phyloP scores from a whole-genome alignment of 2,888 invertebrate species.

The Lithophane leautieri region DNA sequence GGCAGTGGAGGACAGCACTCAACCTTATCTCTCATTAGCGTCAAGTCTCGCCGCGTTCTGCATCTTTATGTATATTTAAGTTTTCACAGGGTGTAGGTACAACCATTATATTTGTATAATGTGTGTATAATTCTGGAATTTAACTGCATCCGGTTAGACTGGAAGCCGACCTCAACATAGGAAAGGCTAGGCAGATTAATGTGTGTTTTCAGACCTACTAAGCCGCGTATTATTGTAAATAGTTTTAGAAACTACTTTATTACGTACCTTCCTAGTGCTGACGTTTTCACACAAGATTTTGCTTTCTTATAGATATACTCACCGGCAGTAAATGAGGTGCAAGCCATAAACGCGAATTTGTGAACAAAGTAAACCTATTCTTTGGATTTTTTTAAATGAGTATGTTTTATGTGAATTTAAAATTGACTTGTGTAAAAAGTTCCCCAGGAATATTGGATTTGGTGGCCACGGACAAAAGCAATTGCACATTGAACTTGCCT shows the following conservation, averaged over 20 bases:
- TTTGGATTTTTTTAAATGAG: too few species aligned
- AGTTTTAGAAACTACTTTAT: neutral
- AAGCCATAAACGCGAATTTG: neutral
- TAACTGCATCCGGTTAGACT: too few species aligned
- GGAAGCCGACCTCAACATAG: too few species aligned
- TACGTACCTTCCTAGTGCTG: too few species aligned
- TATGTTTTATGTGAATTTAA: neutral
- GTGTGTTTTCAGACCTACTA: neutral
- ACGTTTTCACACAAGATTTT: neutral
- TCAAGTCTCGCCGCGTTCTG: conserved; percentile 64
- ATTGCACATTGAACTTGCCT: neutral
- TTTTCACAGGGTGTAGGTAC: conserved; percentile 14
- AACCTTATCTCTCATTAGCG: conserved; percentile 76
- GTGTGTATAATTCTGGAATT: too few species aligned
- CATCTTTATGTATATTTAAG: conserved; percentile 38
- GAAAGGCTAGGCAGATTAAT: neutral
- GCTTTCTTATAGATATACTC: neutral
- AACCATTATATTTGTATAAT: conserved; percentile 16
- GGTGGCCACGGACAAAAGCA: neutral
- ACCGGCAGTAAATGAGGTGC: neutral
- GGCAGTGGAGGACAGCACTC: conserved; percentile 64
- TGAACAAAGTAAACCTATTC: neutral
- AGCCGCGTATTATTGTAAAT: neutral
- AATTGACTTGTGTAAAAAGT: neutral
- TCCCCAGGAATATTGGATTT: neutral